Base-by-base conservation (phyloP, 2,113 vertebrate species). In the Albula glossodonta region DNA sequence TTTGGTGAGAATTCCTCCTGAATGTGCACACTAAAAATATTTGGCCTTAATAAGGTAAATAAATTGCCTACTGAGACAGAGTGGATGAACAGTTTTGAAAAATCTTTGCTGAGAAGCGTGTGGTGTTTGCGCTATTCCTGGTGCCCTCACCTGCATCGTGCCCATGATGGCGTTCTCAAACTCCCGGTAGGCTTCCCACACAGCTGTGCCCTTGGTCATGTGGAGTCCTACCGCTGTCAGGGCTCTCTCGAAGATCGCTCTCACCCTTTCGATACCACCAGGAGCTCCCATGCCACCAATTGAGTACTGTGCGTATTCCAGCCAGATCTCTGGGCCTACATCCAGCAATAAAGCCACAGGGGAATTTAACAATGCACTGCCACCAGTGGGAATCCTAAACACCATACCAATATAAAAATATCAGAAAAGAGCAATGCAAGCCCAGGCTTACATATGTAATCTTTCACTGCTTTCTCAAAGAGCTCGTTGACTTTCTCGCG, bases 271-370 rank as follows among this genome's bases (percentile, higher is more conserved):
- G 0, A 99, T 96, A 2, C 98, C 98, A 7, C 97, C 98, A 0
- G 96, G 95, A 86, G 96, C 94, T 0, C 97, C 98, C 80, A 99
- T 99, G 57, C 97, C 98, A 0, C 98, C 98, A 0, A 99, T 98
- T 0, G 98, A 99, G 90, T 98, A 99, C 88, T 99, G 98, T 31
- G 97, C 97, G 0, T 97, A 99, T 66, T 99, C 98, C n/a, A 99
- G 92, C 98, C 98, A 99, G 78, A 99, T 97, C 81, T 99, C 97
- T 80, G 98, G 98, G 91, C 98, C 98, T 99, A 25, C 80, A 87
- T 2, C 10, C 10, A 83, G 83, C 88, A 12, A 74, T 2, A 53
- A 22, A 17, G 60, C 25, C 66, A 74, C 22, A 74, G 70, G 6
- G 22, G n/a, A 17, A 9, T 74, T n/a, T 19, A 1, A 31, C 10